Base-by-base conservation (phyloP, 2,113 vertebrate species). In the Fregata magnificens region DNA sequence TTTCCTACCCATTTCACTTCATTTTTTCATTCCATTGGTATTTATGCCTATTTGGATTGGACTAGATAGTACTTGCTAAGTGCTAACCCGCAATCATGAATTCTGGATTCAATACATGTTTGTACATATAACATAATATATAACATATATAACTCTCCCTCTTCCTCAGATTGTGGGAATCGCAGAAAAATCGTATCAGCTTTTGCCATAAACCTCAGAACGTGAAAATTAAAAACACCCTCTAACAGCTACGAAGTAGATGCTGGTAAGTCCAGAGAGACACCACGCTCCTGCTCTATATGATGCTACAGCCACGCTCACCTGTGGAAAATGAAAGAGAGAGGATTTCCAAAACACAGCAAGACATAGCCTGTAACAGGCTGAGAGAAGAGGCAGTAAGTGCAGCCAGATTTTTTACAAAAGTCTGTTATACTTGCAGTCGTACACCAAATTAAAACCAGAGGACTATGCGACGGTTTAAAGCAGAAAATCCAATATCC, bases 401-500 rank as follows among this genome's bases (percentile, higher is more conserved):
- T 4, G 20, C 50, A 84, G 56, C 40, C 82, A 58, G 44, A 58
- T n/a, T 72, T 44, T 87, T n/a, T 36, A 66, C 44, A 84, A 32
- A 94, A 42, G 44, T 44, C 85, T 32, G 26, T n/a, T 77, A 52
- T 49, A 93, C 70, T 87, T 34, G 56, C 94, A 96, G 86, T n/a
- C 5, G 1, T 52, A 56, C 34, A 45, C 13, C 84, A 95, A 91
- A 96, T 96, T 69, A 87, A 89, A 95, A 85, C 42, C 93, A 96
- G 86, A 88, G 61, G 50, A 2, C 76, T 49, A 38, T 7, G 1
- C 2, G 3, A 65, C 56, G 82, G 56, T 69, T 95, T 65, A 66
- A 91, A 91, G 77, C 65, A 96, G 69, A 95, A 97, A 93, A 92
- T 86, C 55, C 73, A 93, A 79, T 17, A 93, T 53, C 24, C 77